Evolutionary conservation across 2,113 vertebrate genomes (phyloP), one percentile per base, ranked within the genome.

Genomic region (Canis aureus): DNA sequence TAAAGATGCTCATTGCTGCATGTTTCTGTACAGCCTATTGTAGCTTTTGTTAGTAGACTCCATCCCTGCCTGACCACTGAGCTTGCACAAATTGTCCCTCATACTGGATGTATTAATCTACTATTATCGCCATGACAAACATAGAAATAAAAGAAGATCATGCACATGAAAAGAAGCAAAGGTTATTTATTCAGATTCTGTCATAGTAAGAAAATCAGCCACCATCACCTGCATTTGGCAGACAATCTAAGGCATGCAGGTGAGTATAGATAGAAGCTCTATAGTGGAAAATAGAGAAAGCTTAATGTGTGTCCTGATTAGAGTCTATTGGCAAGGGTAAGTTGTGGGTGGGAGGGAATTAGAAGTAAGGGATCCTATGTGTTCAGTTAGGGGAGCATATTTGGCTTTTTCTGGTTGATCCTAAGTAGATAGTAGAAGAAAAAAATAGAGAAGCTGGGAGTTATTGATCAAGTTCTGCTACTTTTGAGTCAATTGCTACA

Each of bases 371-470:
- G 0, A 79, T 12, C 43, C 17, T 60, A 10, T 38, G 3, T n/a
- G 43, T 62, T 38, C 55, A 29, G 10, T 71, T 73, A 27, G 11
- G 17, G 13, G 13, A 53, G 3, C 8, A 57, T 51, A 27, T 79
- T 64, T 79, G 22, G 3, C 15, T 89, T 79, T n/a, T 15, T 62
- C 8, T 96, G 10, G 1, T 57, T 92, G 29, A 2, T 89, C 10
- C 4, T n/a, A 78, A 57, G 6, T 4, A 69, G 7, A 9, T 8
- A 69, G 3, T 51, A 0, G 3, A 3, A 9, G 1, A 43, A 1
- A 49, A 79, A 32, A 38, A 8, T 5, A 51, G 49, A 81, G 27
- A 90, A 88, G 3, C 1, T 92, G 32, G 17, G 20, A 51, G 19
- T 78, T 82, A 55, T 11, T 62, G 17, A 89, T 27, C 1, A 32